Conservation (phyloP, 2,113 vertebrate genomes). For the Eleginops maclovinus region DNA sequence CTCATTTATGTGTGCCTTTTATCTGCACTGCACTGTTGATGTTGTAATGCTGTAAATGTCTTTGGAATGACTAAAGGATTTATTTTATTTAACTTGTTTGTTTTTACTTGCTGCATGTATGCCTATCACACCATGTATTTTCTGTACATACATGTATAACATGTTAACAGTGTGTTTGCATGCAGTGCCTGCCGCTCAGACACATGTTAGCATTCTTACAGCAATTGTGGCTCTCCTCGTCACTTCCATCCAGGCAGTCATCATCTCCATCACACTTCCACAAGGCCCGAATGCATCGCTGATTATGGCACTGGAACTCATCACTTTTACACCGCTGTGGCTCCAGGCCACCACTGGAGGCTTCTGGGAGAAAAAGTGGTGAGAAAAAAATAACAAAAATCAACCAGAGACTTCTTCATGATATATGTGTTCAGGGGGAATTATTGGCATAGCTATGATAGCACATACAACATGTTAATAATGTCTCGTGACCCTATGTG, state of each 20-base stretch:
- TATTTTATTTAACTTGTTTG: conserved; percentile 12
- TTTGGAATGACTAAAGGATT: too few species aligned
- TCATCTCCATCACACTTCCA: conserved; percentile 98
- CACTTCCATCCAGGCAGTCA: conserved; percentile 95
- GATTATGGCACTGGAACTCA: conserved; percentile 94
- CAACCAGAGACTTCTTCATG: conserved; percentile 20
- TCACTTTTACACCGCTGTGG: conserved; percentile 87
- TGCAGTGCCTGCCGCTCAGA: conserved; percentile 3
- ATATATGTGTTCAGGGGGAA: conserved; percentile 30
- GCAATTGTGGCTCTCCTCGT: conserved; percentile 90
- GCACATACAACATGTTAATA: conserved; percentile 58
- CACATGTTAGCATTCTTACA: conserved; percentile 79
- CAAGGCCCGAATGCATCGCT: conserved; percentile 89
- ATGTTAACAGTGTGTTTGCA: conserved; percentile 7
- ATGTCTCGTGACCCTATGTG: conserved; percentile 48
- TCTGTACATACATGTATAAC: background rate
- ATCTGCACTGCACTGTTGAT: too few species aligned
- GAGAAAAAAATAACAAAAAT: conserved; percentile 11
- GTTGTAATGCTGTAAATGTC: too few species aligned
- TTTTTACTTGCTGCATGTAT: conserved; percentile 14
- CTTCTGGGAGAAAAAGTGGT: conserved; percentile 62
- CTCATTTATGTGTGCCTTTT: too few species aligned
- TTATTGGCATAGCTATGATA: conserved; percentile 54
- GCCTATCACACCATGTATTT: background rate
- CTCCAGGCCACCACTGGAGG: conserved; percentile 80